Evolutionary conservation across 2,113 vertebrate genomes (phyloP).

Genomic region (Pedionomus torquatus): DNA sequence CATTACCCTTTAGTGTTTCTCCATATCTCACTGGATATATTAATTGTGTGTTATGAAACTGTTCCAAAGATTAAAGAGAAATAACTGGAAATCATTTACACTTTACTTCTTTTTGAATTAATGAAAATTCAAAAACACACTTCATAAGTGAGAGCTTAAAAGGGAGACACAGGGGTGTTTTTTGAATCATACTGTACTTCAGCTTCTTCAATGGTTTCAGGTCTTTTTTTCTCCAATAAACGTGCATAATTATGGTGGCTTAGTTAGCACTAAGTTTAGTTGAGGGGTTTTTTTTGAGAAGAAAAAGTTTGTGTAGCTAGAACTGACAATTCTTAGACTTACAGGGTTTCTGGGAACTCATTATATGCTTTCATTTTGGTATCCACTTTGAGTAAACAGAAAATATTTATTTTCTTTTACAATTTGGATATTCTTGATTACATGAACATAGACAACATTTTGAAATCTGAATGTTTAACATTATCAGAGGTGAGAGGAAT

Average conservation of each 20-base stretch:
- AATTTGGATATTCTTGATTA: background rate
- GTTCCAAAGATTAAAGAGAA: background rate
- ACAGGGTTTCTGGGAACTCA: background rate
- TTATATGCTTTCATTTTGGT: background rate
- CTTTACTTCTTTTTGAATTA: background rate
- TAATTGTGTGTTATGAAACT: background rate
- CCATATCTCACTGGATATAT: background rate
- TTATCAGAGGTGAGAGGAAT: background rate
- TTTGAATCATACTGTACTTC: background rate
- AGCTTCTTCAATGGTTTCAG: background rate
- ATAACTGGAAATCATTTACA: background rate
- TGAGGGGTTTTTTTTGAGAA: background rate
- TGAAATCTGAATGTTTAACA: background rate
- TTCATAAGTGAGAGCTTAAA: background rate
- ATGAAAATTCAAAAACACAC: background rate
- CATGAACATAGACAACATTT: background rate
- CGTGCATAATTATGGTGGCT: background rate
- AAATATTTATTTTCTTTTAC: background rate
- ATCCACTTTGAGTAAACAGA: background rate
- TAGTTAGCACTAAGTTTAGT: background rate
- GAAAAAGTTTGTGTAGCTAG: background rate
- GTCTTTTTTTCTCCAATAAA: background rate
- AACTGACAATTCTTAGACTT: background rate
- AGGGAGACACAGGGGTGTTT: background rate
- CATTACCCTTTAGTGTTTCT: background rate